Conservation (phyloP, 2,113 vertebrate species). For the Festucalex cinctus region DNA sequence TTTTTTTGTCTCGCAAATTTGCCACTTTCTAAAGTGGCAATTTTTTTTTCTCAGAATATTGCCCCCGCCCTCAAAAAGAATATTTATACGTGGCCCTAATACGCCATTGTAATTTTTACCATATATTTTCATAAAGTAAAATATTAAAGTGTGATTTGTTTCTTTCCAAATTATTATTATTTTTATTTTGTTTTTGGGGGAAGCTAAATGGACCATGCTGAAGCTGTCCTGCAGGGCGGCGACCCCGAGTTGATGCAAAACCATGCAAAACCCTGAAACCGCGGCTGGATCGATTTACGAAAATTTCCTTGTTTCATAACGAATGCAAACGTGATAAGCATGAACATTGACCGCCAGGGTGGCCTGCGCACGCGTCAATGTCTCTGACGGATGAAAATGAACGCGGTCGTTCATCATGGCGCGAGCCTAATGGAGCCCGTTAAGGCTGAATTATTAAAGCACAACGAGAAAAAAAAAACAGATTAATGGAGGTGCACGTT, state of each 20-base stretch:
- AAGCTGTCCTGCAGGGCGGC: background rate
- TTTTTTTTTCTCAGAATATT: too few species aligned
- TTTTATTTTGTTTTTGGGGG: too few species aligned
- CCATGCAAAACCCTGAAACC: constrained; percentile 42
- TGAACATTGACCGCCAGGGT: constrained; percentile 54
- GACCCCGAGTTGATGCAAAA: constrained; percentile 45
- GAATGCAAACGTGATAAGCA: constrained; percentile 65
- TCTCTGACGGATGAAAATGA: constrained; percentile 57
- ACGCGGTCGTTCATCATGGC: constrained; percentile 57
- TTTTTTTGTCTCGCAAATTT: too few species aligned
- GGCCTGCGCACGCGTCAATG: constrained; percentile 51
- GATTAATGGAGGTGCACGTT: constrained; percentile 53
- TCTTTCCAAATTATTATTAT: too few species aligned
- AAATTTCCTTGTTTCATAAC: constrained; percentile 64
- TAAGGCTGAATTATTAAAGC: constrained; percentile 60
- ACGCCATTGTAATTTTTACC: too few species aligned
- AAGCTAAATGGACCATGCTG: background rate
- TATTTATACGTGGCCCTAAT: too few species aligned
- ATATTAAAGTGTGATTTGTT: too few species aligned
- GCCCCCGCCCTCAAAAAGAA: too few species aligned
- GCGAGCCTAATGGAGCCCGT: constrained; percentile 54
- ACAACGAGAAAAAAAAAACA: constrained; percentile 60
- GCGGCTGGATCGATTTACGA: constrained; percentile 53
- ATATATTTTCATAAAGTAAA: too few species aligned
- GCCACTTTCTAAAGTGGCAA: too few species aligned